Conservation (phyloP, 2,888 invertebrate species). For the Seira ritae region DNA sequence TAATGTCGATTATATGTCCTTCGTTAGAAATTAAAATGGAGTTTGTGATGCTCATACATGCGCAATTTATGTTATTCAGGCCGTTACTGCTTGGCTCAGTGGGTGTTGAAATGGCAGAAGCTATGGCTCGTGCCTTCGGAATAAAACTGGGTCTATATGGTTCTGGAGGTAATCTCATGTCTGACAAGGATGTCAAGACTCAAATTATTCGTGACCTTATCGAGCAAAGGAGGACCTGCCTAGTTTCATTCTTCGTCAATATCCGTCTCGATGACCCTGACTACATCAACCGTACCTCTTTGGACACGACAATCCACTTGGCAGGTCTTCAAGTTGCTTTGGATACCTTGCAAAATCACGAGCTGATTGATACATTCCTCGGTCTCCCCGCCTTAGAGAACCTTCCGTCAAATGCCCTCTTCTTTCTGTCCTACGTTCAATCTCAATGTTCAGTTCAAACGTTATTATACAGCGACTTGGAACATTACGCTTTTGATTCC, state of each 20-base stretch:
- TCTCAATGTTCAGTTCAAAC: slow-evolving; percentile 76
- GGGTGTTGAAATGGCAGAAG: slow-evolving; percentile 76
- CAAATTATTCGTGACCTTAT: slow-evolving; percentile 66
- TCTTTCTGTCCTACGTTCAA: slow-evolving; percentile 79
- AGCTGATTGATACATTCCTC: slow-evolving; percentile 41
- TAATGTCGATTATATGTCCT: neutral
- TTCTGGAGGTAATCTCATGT: slow-evolving; percentile 76
- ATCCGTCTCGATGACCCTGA: slow-evolving; percentile 71
- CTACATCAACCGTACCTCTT: slow-evolving; percentile 71
- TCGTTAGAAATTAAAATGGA: no score
- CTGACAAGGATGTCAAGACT: slow-evolving; percentile 74
- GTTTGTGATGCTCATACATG: no score
- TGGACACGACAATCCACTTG: slow-evolving; percentile 71
- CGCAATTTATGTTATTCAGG: no score
- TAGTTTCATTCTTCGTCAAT: slow-evolving; percentile 68
- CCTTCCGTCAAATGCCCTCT: slow-evolving; percentile 78
- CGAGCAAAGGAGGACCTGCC: slow-evolving; percentile 68
- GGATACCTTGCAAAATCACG: slow-evolving; percentile 59
- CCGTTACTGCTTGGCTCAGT: slow-evolving; percentile 77
- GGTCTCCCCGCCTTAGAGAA: slow-evolving; percentile 76
- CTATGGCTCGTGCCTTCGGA: slow-evolving; percentile 77
- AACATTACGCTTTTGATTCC: slow-evolving; percentile 75
- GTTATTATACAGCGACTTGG: slow-evolving; percentile 75
- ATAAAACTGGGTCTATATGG: slow-evolving; percentile 76
- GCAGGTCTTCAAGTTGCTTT: slow-evolving; percentile 71